These are phyloP conservation scores for Lithobates sylvaticus DNA, from an alignment of 2,797 vertebrate genomes.

Conservation along the genomic window DNA sequence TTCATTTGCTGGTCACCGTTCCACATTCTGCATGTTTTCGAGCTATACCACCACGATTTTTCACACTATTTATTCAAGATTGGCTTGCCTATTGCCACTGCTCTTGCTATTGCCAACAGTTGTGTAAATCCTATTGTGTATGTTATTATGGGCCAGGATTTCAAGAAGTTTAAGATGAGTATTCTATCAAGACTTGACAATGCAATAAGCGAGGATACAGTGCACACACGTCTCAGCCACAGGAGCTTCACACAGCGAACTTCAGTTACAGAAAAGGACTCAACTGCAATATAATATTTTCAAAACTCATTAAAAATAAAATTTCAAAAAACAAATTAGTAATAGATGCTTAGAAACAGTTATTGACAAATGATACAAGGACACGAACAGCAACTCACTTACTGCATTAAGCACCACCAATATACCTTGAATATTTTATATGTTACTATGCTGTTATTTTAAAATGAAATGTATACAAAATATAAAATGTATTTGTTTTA, in stretches of 20 bases:
- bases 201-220: slow-evolving; percentile 85
- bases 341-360: no score
- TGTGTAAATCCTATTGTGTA: slow-evolving; percentile 95
- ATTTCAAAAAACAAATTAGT: no score
- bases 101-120: slow-evolving; percentile 88
- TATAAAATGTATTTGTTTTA: no score
- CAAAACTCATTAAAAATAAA: no score
- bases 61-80: slow-evolving; percentile 63
- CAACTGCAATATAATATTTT: slow-evolving; percentile 67
- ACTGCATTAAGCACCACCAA: no score
- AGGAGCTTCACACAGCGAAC: slow-evolving; percentile 85
- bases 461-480: no score
- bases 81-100: slow-evolving; percentile 79
- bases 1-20: slow-evolving; percentile 92
- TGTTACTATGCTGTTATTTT: no score
- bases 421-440: no score
- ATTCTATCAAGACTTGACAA: slow-evolving; percentile 88
- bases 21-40: slow-evolving; percentile 83
- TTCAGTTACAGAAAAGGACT: slow-evolving; percentile 76
- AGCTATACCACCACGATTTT: slow-evolving; percentile 64
- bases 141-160: slow-evolving; percentile 91
- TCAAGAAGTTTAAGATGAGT: slow-evolving; percentile 86
- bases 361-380: no score
- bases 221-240: slow-evolving; percentile 78
- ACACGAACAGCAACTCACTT: no score